Evolutionary conservation across 2,797 vertebrate species (phyloP).

Genomic region (Melanotaenia pygmaea): DNA sequence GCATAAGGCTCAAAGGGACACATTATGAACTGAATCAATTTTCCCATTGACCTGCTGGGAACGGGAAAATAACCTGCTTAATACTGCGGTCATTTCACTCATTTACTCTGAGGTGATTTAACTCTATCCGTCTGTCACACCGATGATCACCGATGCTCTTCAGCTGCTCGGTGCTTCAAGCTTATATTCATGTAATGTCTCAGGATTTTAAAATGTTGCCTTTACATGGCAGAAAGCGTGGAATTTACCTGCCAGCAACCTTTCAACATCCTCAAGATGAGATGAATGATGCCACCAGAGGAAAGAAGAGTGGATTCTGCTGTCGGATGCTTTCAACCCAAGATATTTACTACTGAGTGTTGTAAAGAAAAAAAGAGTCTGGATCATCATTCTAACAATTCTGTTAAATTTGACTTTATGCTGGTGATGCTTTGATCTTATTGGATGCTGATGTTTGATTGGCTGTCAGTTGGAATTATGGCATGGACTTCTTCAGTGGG

Average conservation of each 20-base stretch:
- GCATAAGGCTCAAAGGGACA: neutral
- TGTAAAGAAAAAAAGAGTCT: too few species aligned
- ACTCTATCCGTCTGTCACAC: too few species aligned
- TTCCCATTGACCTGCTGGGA: too few species aligned
- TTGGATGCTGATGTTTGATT: too few species aligned
- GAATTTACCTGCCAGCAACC: conserved; percentile 46
- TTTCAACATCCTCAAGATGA: conserved; percentile 12
- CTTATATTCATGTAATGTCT: conserved; percentile 8
- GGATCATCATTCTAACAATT: neutral
- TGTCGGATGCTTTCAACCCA: conserved; percentile 47
- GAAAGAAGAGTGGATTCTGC: conserved; percentile 33
- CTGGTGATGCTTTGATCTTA: too few species aligned
- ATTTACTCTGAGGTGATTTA: too few species aligned
- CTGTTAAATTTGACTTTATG: neutral
- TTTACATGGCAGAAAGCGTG: conserved; percentile 10
- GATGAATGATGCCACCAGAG: conserved; percentile 41
- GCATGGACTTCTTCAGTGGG: too few species aligned
- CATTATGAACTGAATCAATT: too few species aligned
- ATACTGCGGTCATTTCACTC: too few species aligned
- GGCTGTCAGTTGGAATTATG: too few species aligned
- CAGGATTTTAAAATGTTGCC: conserved; percentile 8
- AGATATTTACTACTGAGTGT: conserved; percentile 9
- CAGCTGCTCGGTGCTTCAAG: neutral
- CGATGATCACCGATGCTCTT: too few species aligned
- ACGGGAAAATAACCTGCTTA: too few species aligned